Base-by-base conservation (phyloP, 1,140 invertebrate species). In the Drosophila littoralis region DNA sequence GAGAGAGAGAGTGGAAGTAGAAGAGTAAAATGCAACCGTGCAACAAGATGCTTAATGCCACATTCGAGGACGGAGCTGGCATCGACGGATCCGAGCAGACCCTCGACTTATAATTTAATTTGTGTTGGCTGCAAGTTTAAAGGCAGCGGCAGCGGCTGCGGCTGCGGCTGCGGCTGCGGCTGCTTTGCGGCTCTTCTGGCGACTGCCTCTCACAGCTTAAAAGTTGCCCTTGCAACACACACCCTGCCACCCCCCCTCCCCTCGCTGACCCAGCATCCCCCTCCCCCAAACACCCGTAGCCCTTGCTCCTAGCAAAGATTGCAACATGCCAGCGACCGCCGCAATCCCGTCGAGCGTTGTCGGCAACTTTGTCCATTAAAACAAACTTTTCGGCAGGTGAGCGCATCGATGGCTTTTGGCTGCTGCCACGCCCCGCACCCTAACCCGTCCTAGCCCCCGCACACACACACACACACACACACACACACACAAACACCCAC, bases 331-430 rank as follows among this genome's bases (percentile, higher is more conserved):
- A 22, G 36, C 8, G 13, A 3, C 4, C 4, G 35, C 67, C 66
- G 58, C 54, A 79, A 84, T 84, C 69, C 81, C 74, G 73, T 61
- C 81, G 72, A 84, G 79, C 78, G 67, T 42, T 42, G 60, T 79
- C 43, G 71, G 57, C 82, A 86, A 86, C 82, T 86, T 86, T 86
- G 82, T 86, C 82, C 83, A 86, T 86, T 86, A 86, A 86, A 77
- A 79, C 72, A 82, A 82, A 86, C 76, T 82, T 86, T 86, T 71
- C 55, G 79, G 79, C 82, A 88, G 83, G 82, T 86, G 79, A 82
- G 83, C 79, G 72, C 82, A 86, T 88, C 83, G 83, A 86, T 82
- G 82, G 79, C 79, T 86, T 79, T 79, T 70, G 55, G 63, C 32
- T 65, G 54, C 17, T 35, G 45, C 32, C 52, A 13, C 45, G 10